These are phyloP conservation scores for Engraulis encrasicolus DNA, from an alignment of 2,113 vertebrate genomes.

Conservation along the genomic window DNA sequence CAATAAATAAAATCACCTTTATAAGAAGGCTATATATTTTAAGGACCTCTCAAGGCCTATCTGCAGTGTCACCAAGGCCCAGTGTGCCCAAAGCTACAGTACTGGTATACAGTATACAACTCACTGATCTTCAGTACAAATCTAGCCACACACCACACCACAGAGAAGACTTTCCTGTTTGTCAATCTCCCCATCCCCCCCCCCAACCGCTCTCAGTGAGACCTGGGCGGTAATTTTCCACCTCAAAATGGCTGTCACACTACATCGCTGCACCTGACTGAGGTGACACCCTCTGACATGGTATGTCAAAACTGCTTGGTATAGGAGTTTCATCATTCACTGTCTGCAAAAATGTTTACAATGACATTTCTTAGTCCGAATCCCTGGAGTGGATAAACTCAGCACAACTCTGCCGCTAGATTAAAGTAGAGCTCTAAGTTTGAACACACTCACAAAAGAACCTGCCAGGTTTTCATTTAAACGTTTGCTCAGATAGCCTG, in stretches of 20 bases:
- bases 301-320: neutral
- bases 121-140: no score
- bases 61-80: no score
- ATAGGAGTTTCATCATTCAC: neutral
- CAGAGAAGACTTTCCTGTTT: neutral
- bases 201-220: neutral
- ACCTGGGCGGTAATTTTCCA: slow-evolving; percentile 12
- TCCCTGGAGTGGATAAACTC: neutral
- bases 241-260: neutral
- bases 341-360: neutral
- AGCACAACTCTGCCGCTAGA: neutral
- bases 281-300: neutral
- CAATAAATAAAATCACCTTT: no score
- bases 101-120: no score
- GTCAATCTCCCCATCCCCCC: neutral
- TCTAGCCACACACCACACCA: neutral
- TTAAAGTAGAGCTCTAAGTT: neutral
- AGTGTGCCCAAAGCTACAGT: no score
- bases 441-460: neutral
- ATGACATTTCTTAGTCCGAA: neutral
- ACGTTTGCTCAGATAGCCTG: neutral
- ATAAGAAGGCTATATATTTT: no score
- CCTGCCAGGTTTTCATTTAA: no score
- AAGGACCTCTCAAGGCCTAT: no score
- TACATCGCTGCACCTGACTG: neutral